A percentile compares a stretch with the other conserved stretches of the same genome.
These are phyloP conservation scores for Zosterops lateralis DNA, from an alignment of 2,113 vertebrate genomes.

Conservation along the genomic window DNA sequence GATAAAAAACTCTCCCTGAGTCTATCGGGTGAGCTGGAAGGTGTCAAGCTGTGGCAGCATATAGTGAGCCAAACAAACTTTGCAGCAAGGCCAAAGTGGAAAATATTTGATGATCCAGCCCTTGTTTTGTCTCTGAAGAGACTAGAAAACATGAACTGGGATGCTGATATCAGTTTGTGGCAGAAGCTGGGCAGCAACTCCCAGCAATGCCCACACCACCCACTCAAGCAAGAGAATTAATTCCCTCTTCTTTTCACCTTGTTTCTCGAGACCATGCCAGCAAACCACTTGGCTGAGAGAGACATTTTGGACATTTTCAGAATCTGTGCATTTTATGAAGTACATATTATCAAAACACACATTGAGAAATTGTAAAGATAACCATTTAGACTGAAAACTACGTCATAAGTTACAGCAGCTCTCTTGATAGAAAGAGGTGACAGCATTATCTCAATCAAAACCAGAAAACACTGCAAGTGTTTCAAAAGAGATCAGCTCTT, in stretches of 20 bases:
- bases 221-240: background rate
- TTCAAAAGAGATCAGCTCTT: background rate
- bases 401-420: background rate
- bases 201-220: background rate
- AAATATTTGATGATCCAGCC: background rate
- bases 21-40: background rate
- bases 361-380: background rate
- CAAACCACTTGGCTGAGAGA: background rate
- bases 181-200: background rate
- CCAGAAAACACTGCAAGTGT: background rate
- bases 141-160: background rate
- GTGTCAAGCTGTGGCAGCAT: background rate
- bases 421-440: background rate
- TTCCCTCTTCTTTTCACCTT: background rate
- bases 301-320: background rate
- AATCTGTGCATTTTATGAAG: background rate
- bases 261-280: background rate
- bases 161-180: background rate
- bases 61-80: background rate
- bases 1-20: background rate
- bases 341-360: background rate
- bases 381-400: background rate
- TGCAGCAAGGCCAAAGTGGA: background rate
- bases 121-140: background rate
- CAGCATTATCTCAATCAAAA: background rate